Conservation (phyloP, 2,888 invertebrate species). For the Monochamus alternatus region DNA sequence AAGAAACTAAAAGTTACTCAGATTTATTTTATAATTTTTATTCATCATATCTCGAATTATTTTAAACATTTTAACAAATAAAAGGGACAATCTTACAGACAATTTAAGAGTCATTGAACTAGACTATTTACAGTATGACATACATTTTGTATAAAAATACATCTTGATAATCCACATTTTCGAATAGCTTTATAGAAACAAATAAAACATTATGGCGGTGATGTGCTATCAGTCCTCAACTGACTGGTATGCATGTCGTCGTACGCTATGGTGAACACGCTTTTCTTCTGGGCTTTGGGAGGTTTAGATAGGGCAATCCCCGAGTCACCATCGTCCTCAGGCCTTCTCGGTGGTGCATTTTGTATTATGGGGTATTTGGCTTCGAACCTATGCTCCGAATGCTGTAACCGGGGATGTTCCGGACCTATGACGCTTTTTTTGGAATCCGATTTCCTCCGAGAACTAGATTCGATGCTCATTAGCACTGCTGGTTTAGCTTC, state of each 20-base stretch:
- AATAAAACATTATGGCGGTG: constrained; percentile 73
- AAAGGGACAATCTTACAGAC: constrained; percentile 25
- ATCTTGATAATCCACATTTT: constrained; percentile 43
- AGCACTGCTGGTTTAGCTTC: constrained; percentile 50
- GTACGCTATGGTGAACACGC: constrained; percentile 94
- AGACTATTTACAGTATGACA: constrained; percentile 50
- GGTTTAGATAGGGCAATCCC: constrained; percentile 84
- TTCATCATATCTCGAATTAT: constrained; percentile 16
- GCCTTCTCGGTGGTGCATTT: constrained; percentile 67
- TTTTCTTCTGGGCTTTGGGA: constrained; percentile 89
- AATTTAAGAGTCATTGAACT: constrained; percentile 50
- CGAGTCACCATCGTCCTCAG: constrained; percentile 80
- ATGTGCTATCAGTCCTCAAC: constrained; percentile 85
- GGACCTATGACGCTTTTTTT: constrained; percentile 60
- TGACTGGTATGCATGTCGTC: constrained; percentile 91
- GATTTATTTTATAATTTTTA: neutral
- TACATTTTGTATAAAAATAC: constrained; percentile 51
- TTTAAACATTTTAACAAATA: constrained; percentile 15
- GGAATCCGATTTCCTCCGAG: constrained; percentile 57
- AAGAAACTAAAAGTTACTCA: no score
- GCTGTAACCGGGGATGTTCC: constrained; percentile 81
- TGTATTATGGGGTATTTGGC: constrained; percentile 59
- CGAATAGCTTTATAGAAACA: constrained; percentile 41
- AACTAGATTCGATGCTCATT: constrained; percentile 62
- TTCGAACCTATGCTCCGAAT: constrained; percentile 86